Percentiles rank a stretch among this genome's conserved stretches.
Evolutionary conservation across 2,113 vertebrate species (phyloP).

Genomic region (Pseudonaja textilis): DNA sequence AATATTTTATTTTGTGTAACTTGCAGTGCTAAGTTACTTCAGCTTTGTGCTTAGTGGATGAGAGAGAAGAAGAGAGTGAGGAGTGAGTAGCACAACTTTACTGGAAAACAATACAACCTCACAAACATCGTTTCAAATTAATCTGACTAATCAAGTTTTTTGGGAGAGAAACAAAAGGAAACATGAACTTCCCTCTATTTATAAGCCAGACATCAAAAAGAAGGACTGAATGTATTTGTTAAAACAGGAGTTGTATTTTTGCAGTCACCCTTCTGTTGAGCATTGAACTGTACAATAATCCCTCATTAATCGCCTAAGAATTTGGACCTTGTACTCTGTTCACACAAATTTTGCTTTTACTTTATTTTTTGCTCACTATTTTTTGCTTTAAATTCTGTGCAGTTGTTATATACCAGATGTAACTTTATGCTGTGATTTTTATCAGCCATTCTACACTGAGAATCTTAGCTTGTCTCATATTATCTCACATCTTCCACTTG

Average conservation of each 20-base stretch:
- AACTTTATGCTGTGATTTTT: background rate
- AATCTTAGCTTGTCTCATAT: conserved; percentile 1
- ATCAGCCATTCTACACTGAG: background rate
- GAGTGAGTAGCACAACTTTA: background rate
- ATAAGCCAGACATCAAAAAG: background rate
- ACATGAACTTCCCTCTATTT: background rate
- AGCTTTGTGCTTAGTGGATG: background rate
- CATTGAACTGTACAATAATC: background rate
- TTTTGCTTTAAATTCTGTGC: background rate
- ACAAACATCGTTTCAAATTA: background rate
- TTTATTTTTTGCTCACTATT: too few species aligned
- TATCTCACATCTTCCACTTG: conserved; percentile 19
- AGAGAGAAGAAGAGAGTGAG: background rate
- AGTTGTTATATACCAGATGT: background rate
- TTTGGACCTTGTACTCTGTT: background rate
- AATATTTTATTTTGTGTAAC: background rate
- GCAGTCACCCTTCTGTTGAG: background rate
- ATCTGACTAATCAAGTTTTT: background rate
- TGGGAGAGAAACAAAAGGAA: background rate
- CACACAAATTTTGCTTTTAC: background rate
- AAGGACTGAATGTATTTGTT: background rate
- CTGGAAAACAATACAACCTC: background rate
- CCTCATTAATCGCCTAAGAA: background rate
- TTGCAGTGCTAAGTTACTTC: conserved; percentile 1
- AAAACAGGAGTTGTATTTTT: background rate